Conservation (phyloP, 92 coral and sea anemone genomes). For the Metridium senile region DNA sequence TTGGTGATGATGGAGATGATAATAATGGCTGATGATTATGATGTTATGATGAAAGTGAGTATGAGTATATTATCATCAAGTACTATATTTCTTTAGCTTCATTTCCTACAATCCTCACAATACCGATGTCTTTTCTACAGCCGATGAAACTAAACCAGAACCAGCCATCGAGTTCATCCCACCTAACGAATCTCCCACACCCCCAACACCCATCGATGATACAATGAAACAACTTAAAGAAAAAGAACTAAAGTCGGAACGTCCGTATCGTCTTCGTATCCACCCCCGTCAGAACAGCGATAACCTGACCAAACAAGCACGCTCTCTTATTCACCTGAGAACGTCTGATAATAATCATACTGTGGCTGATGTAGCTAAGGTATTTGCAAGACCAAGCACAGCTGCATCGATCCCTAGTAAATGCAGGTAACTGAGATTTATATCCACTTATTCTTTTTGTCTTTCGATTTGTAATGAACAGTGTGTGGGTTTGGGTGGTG, state of each 20-base stretch:
- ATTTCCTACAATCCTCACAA: neutral
- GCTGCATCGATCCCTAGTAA: slow-evolving; percentile 95
- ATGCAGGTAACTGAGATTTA: slow-evolving; percentile 56
- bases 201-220: slow-evolving; percentile 23
- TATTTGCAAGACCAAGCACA: slow-evolving; percentile 71
- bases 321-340: slow-evolving; percentile 52
- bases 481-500: too few relatives aligned
- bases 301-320: slow-evolving; percentile 47
- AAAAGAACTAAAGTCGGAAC: slow-evolving; percentile 63
- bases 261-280: slow-evolving; percentile 69
- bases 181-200: slow-evolving; percentile 19
- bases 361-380: slow-evolving; percentile 68
- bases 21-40: too few relatives aligned
- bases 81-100: too few relatives aligned
- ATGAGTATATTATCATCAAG: too few relatives aligned
- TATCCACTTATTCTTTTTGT: neutral
- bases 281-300: slow-evolving; percentile 54
- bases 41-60: too few relatives aligned
- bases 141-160: slow-evolving; percentile 25
- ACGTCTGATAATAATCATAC: slow-evolving; percentile 58
- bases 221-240: slow-evolving; percentile 29
- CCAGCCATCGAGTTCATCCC: slow-evolving; percentile 45
- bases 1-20: neutral
- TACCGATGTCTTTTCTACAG: slow-evolving; percentile 15
- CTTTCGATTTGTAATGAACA: too few relatives aligned